A percentile compares a stretch with the other conserved stretches of the same genome.
phyloP scores from a whole-genome alignment of 1,140 invertebrate genomes.

The Bemisia tabaci region DNA sequence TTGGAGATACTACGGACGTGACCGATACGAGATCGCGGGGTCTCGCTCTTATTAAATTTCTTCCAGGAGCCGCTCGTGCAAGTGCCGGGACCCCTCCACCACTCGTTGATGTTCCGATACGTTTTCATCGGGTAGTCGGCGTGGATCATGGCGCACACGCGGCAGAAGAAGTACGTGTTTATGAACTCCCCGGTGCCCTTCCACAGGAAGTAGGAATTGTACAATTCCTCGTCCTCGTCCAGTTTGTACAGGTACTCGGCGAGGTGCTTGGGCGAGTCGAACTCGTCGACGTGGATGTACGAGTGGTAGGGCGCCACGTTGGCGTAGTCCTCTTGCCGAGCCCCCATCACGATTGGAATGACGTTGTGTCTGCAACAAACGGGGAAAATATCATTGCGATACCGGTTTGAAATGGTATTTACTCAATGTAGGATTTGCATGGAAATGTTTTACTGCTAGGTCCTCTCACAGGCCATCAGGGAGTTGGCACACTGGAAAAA shows the following conservation, averaged over 20 bases:
- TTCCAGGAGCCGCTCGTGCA: constrained; percentile 36
- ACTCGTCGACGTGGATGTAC: constrained; percentile 89
- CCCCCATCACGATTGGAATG: constrained; percentile 91
- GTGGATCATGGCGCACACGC: constrained; percentile 81
- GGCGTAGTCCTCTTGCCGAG: constrained; percentile 75
- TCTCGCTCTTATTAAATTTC: not conserved
- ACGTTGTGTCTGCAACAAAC: constrained; percentile 63
- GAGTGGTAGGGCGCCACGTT: constrained; percentile 74
- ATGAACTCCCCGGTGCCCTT: constrained; percentile 87
- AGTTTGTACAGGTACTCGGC: constrained; percentile 72
- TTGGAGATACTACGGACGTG: not conserved
- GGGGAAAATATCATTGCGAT: constrained; percentile 12
- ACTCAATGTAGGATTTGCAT: no score
- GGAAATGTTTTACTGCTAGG: no score
- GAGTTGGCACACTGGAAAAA: no score
- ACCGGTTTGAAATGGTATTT: not conserved
- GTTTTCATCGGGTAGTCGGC: constrained; percentile 48
- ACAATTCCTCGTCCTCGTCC: constrained; percentile 71
- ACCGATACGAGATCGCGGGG: not conserved
- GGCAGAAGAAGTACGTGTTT: constrained; percentile 91
- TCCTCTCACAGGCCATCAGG: not conserved
- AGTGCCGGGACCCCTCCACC: constrained; percentile 65
- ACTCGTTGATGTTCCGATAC: constrained; percentile 70
- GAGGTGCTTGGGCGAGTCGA: constrained; percentile 65
- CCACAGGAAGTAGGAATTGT: constrained; percentile 85